phyloP scores from a whole-genome alignment of 2,797 vertebrate species.

The Sebastes minor region DNA sequence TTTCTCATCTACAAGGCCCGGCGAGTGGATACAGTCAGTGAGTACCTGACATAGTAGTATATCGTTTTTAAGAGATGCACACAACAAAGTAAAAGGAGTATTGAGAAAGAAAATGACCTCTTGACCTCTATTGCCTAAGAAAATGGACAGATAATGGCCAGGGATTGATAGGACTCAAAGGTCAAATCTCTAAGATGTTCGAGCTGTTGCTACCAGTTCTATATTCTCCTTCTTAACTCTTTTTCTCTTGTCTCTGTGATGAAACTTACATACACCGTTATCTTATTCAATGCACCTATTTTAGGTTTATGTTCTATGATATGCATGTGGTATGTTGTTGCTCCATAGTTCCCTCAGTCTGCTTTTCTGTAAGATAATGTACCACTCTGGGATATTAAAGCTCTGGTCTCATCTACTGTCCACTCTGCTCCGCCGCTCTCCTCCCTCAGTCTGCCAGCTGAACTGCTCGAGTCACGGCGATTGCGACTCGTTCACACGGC shows the following conservation, averaged over 20 bases:
- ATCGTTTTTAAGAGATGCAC: not conserved
- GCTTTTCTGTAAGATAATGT: not conserved
- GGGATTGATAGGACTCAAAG: not conserved
- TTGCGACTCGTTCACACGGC: conserved; percentile 93
- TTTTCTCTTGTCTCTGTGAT: not conserved
- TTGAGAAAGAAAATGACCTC: not conserved
- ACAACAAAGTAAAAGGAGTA: not conserved
- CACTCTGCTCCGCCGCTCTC: not conserved
- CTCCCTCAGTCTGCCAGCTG: conserved; percentile 90
- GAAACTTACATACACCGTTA: not conserved
- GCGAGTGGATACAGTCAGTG: conserved; percentile 94
- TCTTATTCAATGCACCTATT: not conserved
- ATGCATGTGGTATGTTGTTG: not conserved
- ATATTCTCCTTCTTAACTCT: not conserved
- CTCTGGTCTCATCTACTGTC: not conserved
- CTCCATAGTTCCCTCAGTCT: not conserved
- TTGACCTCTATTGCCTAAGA: not conserved
- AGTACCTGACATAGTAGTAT: conserved; percentile 69
- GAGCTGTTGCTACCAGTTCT: not conserved
- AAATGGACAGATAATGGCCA: not conserved
- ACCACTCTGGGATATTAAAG: not conserved
- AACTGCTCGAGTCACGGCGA: conserved; percentile 96
- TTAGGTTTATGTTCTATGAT: not conserved
- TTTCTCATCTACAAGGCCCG: conserved; percentile 93
- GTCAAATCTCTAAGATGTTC: not conserved